Conservation (phyloP, 1,140 invertebrate species). For the Hypsibius dujardini region DNA sequence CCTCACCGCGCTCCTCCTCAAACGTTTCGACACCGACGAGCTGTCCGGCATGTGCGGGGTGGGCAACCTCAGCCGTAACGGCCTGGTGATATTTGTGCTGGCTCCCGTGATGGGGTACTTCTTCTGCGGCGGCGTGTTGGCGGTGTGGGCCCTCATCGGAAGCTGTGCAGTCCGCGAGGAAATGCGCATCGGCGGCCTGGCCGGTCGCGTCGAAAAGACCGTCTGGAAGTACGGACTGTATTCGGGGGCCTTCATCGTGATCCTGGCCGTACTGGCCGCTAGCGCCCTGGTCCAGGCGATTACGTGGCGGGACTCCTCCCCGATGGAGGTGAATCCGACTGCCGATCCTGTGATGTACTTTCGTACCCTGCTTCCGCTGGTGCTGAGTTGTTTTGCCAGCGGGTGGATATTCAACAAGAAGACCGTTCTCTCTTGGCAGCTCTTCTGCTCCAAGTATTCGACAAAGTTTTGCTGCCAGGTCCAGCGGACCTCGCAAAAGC, state of each 20-base stretch:
- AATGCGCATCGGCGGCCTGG: too few relatives aligned
- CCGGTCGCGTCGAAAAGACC: too few relatives aligned
- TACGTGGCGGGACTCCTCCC: too few relatives aligned
- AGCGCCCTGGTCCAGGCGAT: background rate
- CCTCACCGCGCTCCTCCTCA: background rate
- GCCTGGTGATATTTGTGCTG: background rate
- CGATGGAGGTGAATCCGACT: too few relatives aligned
- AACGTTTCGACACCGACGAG: background rate
- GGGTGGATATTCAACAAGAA: background rate
- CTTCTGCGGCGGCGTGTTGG: background rate
- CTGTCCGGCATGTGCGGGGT: conserved; percentile 8
- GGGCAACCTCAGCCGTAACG: background rate
- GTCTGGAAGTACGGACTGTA: too few relatives aligned
- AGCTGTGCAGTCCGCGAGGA: too few relatives aligned
- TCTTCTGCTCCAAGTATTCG: too few relatives aligned
- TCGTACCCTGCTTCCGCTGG: background rate
- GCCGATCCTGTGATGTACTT: too few relatives aligned
- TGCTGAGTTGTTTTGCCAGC: background rate
- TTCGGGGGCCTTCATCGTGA: background rate
- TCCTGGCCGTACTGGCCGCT: conserved; percentile 1
- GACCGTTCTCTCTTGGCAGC: background rate
- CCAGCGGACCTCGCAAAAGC: too few relatives aligned
- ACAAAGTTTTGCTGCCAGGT: too few relatives aligned
- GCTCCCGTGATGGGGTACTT: background rate
- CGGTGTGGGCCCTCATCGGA: background rate